phyloP scores from a whole-genome alignment of 2,888 invertebrate species.

The Onthophagus sagittarius region DNA sequence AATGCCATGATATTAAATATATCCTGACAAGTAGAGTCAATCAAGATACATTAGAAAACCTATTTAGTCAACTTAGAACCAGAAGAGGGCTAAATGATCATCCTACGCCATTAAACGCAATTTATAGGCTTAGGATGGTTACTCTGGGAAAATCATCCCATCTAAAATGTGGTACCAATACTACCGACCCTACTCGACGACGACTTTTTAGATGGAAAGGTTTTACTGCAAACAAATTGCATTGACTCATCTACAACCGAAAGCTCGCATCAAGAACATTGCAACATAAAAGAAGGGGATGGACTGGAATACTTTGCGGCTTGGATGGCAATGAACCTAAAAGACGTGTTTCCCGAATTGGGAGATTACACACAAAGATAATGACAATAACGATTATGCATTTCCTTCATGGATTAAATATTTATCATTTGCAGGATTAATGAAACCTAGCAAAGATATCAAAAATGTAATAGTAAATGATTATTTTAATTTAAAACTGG shows the following conservation, averaged over 20 bases:
- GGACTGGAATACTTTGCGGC: neutral
- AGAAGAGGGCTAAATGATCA: constrained; percentile 28
- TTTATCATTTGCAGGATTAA: no score
- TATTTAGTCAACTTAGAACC: constrained; percentile 22
- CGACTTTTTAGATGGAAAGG: neutral
- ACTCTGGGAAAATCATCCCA: constrained; percentile 22
- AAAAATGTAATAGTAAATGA: constrained; percentile 9
- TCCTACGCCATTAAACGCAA: constrained; percentile 26
- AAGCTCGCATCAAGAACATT: neutral
- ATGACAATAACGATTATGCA: no score
- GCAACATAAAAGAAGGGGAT: neutral
- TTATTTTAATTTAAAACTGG: neutral
- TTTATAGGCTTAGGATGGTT: constrained; percentile 26
- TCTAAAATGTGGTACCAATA: neutral
- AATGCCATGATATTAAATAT: no score
- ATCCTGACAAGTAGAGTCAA: constrained; percentile 23
- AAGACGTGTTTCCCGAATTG: neutral
- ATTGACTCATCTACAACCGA: neutral
- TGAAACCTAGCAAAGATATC: no score
- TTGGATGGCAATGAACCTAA: neutral
- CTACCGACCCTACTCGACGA: neutral
- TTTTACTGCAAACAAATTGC: neutral
- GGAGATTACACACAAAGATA: constrained; percentile 16
- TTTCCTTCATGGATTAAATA: no score
- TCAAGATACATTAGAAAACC: constrained; percentile 27